Evolutionary conservation across 2,888 invertebrate species (phyloP).

Genomic region (Lepidonotus clava): DNA sequence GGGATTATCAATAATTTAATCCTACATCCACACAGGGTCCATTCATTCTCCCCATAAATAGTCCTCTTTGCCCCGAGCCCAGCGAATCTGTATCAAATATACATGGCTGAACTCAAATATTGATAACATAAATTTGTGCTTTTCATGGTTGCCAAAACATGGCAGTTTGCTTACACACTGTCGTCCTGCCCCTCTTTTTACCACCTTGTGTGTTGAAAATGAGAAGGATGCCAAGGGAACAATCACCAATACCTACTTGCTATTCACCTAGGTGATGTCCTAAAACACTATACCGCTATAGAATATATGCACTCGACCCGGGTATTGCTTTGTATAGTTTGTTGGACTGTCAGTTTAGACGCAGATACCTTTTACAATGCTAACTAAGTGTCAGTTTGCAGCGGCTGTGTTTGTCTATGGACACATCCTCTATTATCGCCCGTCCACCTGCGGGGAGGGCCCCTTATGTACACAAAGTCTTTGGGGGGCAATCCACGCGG

Average conservation of each 20-base stretch:
- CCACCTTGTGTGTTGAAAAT: no score
- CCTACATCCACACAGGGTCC: neutral
- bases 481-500: constrained; percentile 17
- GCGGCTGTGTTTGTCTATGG: constrained; percentile 46
- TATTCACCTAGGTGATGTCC: neutral
- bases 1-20: constrained; percentile 33
- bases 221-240: no score
- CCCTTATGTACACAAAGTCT: constrained; percentile 31
- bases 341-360: constrained; percentile 16
- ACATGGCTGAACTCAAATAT: constrained; percentile 10
- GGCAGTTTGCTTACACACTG: constrained; percentile 33
- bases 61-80: neutral
- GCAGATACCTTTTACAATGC: neutral
- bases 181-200: neutral
- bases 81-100: neutral
- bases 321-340: constrained; percentile 26
- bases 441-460: constrained; percentile 16
- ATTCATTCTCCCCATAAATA: constrained; percentile 20
- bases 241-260: no score
- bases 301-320: neutral
- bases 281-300: constrained; percentile 20
- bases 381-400: constrained; percentile 40
- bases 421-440: constrained; percentile 33
- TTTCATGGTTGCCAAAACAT: constrained; percentile 44
- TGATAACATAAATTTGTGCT: constrained; percentile 38